Base-by-base conservation (phyloP, 2,888 invertebrate genomes). In the Fissipunctia ypsillon region DNA sequence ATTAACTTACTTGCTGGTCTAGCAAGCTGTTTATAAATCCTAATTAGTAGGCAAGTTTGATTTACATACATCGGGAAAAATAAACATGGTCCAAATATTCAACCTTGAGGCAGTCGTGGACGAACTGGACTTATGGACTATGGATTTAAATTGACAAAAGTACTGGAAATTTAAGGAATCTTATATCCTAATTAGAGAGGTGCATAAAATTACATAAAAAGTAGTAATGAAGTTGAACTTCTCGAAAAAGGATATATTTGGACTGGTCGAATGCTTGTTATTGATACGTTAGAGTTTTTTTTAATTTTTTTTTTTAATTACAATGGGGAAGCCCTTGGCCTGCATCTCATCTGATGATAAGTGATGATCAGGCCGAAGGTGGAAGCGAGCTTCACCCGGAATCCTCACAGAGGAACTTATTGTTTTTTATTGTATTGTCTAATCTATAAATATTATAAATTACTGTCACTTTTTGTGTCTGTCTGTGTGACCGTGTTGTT, bases 31-130 rank as follows among this genome's bases (percentile, higher is more conserved):
- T n/a, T n/a, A 12, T 48, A 41, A 31, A 52, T 31, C 1, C 10
- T 12, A 10, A 16, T n/a, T 57, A 12, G 3, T 38, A 38, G 14
- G 12, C 16, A 65, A 10, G 2, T n/a, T 65, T 10, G 0, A 45
- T 31, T 68, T 2, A 16, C 35, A 59, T 2, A 16, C 35, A 59
- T 31, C 0, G 7, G 3, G 12, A 35, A 45, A 35, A 60, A 16
- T 16, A 9, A 38, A 45, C 19, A 12, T 52, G 76, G 68, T 60
- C 52, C 22, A 25, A 60, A 52, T 25, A 60, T 41, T 6, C 22
- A 45, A 5, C 76, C 59, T 60, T 68, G 16, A 14, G 38, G 25
- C 0, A 68, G 25, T 52, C 35, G 19, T 54, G 16, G 22, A n/a
- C 6, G 5, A 59, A n/a, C 38, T 12, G 0, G 10, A 43, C 4